Evolutionary conservation across 1,140 invertebrate species (phyloP).

Genomic region (Drosophila ficusphila): DNA sequence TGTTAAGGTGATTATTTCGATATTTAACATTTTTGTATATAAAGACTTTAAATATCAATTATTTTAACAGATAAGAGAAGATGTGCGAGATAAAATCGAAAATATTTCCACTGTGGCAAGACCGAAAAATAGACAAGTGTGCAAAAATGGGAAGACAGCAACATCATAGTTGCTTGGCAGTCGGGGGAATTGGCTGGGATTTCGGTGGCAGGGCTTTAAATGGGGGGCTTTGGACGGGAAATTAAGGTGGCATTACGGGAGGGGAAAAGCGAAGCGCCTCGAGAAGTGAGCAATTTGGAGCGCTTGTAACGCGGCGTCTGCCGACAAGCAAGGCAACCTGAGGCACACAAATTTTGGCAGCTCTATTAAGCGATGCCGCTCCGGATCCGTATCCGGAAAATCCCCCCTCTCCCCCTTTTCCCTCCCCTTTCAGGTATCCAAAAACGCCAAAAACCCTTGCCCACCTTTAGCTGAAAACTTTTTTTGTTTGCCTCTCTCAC

Average conservation of each 20-base stretch:
- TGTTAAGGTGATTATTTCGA: no score
- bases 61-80: no score
- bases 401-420: neutral
- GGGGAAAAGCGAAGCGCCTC: slow-evolving; percentile 10
- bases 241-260: neutral
- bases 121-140: slow-evolving; percentile 36
- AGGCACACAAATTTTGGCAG: slow-evolving; percentile 70
- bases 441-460: slow-evolving; percentile 1
- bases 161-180: slow-evolving; percentile 56
- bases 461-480: slow-evolving; percentile 34
- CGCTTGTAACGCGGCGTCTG: slow-evolving; percentile 65
- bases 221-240: neutral
- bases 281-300: slow-evolving; percentile 62
- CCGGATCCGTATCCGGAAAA: slow-evolving; percentile 33
- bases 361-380: slow-evolving; percentile 73
- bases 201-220: slow-evolving; percentile 31
- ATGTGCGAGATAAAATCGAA: neutral
- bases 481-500: slow-evolving; percentile 42
- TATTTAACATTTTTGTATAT: no score
- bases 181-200: slow-evolving; percentile 69
- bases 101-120: slow-evolving; percentile 27
- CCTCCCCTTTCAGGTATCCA: neutral
- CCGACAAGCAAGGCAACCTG: slow-evolving; percentile 64
- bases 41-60: no score
- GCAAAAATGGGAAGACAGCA: slow-evolving; percentile 31